Conservation (phyloP, 2,113 vertebrate species). For the Cyprinodon variegatus region DNA sequence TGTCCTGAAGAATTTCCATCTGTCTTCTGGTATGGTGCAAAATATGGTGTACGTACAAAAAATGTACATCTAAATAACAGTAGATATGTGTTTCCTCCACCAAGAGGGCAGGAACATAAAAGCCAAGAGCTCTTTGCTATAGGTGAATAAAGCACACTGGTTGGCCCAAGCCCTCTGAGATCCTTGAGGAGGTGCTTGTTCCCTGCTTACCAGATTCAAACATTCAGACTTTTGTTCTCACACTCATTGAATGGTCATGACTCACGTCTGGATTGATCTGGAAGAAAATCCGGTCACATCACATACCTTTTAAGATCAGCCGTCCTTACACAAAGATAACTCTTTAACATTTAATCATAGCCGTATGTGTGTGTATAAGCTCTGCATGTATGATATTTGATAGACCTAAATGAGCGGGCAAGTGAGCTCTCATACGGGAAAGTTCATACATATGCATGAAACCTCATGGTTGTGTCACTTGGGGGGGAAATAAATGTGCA, state of each 20-base stretch:
- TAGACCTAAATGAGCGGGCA: slow-evolving; percentile 32
- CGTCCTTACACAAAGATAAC: slow-evolving; percentile 38
- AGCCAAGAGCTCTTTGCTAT: slow-evolving; percentile 7
- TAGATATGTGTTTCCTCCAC: neutral
- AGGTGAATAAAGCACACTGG: slow-evolving; percentile 41
- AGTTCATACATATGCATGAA: slow-evolving; percentile 70
- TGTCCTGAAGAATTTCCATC: slow-evolving; percentile 59
- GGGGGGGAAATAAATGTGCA: slow-evolving; percentile 65
- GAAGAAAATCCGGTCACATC: slow-evolving; percentile 46
- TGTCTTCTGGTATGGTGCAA: slow-evolving; percentile 39
- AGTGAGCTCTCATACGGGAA: slow-evolving; percentile 35
- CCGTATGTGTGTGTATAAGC: slow-evolving; percentile 2
- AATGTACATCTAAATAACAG: slow-evolving; percentile 14
- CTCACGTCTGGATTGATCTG: slow-evolving; percentile 56
- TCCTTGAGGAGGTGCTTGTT: slow-evolving; percentile 55
- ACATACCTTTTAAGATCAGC: slow-evolving; percentile 37
- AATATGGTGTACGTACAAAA: slow-evolving; percentile 18
- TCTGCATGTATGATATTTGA: slow-evolving; percentile 11
- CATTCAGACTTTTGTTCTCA: slow-evolving; percentile 47
- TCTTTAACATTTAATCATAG: slow-evolving; percentile 27
- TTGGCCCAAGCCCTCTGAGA: slow-evolving; percentile 56
- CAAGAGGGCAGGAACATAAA: too few species aligned
- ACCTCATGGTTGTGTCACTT: slow-evolving; percentile 58
- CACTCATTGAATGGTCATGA: slow-evolving; percentile 43
- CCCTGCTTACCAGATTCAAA: slow-evolving; percentile 60